A percentile compares a stretch with the other conserved stretches of the same genome.
Evolutionary conservation across 2,888 invertebrate genomes (phyloP).

Genomic region (Leucoma salicis): DNA sequence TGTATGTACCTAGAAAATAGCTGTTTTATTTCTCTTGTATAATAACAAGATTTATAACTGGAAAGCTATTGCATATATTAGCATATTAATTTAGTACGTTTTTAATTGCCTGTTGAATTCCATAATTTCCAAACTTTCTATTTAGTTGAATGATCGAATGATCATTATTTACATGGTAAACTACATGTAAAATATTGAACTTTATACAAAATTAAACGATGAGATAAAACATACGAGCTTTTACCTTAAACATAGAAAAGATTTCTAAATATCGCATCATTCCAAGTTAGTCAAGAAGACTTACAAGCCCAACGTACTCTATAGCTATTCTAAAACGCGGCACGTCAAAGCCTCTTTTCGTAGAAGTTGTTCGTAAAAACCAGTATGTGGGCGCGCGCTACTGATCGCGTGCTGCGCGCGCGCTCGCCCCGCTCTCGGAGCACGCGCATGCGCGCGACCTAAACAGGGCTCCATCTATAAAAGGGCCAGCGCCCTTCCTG

Average conservation of each 20-base stretch:
- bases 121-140: slow-evolving; percentile 13
- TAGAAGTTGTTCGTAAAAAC: slow-evolving; percentile 72
- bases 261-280: slow-evolving; percentile 29
- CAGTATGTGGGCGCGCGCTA: slow-evolving; percentile 72
- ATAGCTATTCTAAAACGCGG: slow-evolving; percentile 59
- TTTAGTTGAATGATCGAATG: slow-evolving; percentile 14
- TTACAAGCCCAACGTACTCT: slow-evolving; percentile 51
- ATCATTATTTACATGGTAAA: slow-evolving; percentile 18
- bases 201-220: too few relatives aligned
- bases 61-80: slow-evolving; percentile 15
- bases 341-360: slow-evolving; percentile 74
- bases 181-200: too few relatives aligned
- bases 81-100: slow-evolving; percentile 26
- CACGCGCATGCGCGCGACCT: slow-evolving; percentile 47
- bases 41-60: slow-evolving; percentile 22
- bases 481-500: slow-evolving; percentile 70
- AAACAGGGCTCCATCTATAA: slow-evolving; percentile 51
- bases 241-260: slow-evolving; percentile 25
- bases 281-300: slow-evolving; percentile 51
- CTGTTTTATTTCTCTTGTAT: slow-evolving; percentile 5
- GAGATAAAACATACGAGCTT: too few relatives aligned
- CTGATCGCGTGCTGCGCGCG: slow-evolving; percentile 70
- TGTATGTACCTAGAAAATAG: neutral
- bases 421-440: slow-evolving; percentile 51
- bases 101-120: slow-evolving; percentile 13